These are phyloP conservation scores for Xanthorhoe designata DNA, from an alignment of 2,888 invertebrate genomes.

Conservation along the genomic window DNA sequence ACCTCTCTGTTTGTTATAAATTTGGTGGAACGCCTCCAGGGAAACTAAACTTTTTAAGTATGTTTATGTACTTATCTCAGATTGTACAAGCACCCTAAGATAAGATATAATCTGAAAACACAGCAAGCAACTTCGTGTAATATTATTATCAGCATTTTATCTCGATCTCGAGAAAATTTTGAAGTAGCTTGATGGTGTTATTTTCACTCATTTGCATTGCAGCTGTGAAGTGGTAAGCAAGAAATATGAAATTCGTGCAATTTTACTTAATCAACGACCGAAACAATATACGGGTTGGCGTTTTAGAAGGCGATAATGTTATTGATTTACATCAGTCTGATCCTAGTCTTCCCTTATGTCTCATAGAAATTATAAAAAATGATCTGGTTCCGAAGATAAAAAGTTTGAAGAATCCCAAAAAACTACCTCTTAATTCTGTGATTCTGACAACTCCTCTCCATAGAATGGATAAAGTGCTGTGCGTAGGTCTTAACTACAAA, in stretches of 20 bases:
- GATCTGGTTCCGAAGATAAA: constrained; percentile 56
- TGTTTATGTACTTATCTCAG: too few species aligned
- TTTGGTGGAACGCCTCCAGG: background rate
- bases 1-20: too few species aligned
- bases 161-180: constrained; percentile 28
- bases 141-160: constrained; percentile 16
- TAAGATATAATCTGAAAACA: background rate
- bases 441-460: constrained; percentile 84
- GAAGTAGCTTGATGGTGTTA: constrained; percentile 18
- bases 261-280: constrained; percentile 82
- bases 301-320: constrained; percentile 84
- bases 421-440: constrained; percentile 46
- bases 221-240: constrained; percentile 21
- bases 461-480: constrained; percentile 91
- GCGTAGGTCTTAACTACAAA: constrained; percentile 92
- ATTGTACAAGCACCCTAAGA: background rate
- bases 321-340: constrained; percentile 87
- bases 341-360: constrained; percentile 60
- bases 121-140: background rate
- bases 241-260: constrained; percentile 88
- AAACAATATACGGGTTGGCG: constrained; percentile 84
- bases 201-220: constrained; percentile 20
- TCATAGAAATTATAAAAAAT: constrained; percentile 72
- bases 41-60: background rate
- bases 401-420: constrained; percentile 42